A percentile compares a stretch with the other conserved stretches of the same genome.
phyloP scores from a whole-genome alignment of 2,888 invertebrate genomes.

The Drosophila neonasuta region DNA sequence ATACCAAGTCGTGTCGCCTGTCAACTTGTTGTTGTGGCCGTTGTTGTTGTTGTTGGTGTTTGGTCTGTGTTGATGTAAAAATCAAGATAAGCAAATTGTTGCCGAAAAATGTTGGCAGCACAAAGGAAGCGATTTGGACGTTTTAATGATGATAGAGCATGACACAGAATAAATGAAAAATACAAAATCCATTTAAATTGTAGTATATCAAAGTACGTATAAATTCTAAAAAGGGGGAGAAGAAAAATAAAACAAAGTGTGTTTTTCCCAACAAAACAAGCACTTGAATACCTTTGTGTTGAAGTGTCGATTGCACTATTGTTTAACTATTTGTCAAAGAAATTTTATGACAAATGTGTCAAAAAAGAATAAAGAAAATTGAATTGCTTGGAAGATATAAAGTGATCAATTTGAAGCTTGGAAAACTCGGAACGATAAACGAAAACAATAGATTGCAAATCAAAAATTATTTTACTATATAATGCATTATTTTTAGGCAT shows the following conservation, averaged over 20 bases:
- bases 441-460: no score
- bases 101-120: conserved; percentile 65
- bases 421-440: no score
- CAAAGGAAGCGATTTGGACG: conserved; percentile 75
- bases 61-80: conserved; percentile 61
- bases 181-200: conserved; percentile 61
- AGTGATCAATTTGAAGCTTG: no score
- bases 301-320: conserved; percentile 1
- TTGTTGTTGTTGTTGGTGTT: conserved; percentile 21
- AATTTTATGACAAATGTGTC: neutral
- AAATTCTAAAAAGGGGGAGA: neutral
- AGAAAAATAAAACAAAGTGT: neutral
- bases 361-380: neutral
- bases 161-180: conserved; percentile 73
- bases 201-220: conserved; percentile 28
- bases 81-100: conserved; percentile 77
- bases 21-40: conserved; percentile 34
- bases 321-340: neutral
- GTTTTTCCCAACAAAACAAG: conserved; percentile 10
- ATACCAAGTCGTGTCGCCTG: conserved; percentile 39
- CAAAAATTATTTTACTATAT: no score
- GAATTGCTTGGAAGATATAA: no score
- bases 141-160: conserved; percentile 77
- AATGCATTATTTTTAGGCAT: no score
- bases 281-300: neutral